These are phyloP conservation scores for Quadroppia sp. DNA, from an alignment of 2,888 invertebrate species.

Conservation along the genomic window DNA sequence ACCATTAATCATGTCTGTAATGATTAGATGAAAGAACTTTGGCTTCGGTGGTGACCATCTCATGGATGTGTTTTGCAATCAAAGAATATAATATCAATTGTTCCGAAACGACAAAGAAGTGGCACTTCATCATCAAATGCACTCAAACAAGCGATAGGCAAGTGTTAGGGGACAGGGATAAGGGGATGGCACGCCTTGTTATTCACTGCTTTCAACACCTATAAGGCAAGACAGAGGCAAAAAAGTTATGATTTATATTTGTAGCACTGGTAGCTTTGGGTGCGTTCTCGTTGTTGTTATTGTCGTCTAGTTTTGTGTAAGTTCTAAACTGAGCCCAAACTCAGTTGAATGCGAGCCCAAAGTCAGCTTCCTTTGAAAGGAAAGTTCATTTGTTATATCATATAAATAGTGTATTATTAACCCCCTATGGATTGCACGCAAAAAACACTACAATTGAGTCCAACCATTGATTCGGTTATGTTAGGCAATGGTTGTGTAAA, in stretches of 20 bases:
- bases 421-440: conserved; percentile 12
- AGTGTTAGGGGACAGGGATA: conserved; percentile 21
- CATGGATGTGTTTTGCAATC: conserved; percentile 13
- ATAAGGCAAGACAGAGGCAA: neutral
- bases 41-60: conserved; percentile 11
- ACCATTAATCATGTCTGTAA: conserved; percentile 21
- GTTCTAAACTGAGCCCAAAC: neutral
- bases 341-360: neutral
- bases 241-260: conserved; percentile 34
- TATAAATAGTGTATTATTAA: conserved; percentile 34
- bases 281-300: conserved; percentile 33
- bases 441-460: neutral
- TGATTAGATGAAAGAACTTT: neutral
- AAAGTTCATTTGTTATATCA: conserved; percentile 27
- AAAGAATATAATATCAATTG: conserved; percentile 6
- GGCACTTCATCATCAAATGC: conserved; percentile 28
- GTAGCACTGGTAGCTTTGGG: conserved; percentile 16
- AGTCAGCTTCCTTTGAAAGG: conserved; percentile 27
- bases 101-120: conserved; percentile 22
- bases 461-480: conserved; percentile 1
- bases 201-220: conserved; percentile 27
- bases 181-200: conserved; percentile 29
- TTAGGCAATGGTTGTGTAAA: no score
- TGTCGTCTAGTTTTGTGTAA: conserved; percentile 1
- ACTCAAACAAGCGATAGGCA: conserved; percentile 22